These are phyloP conservation scores for Anaspis maculata DNA, from an alignment of 2,888 invertebrate species.

Conservation along the genomic window DNA sequence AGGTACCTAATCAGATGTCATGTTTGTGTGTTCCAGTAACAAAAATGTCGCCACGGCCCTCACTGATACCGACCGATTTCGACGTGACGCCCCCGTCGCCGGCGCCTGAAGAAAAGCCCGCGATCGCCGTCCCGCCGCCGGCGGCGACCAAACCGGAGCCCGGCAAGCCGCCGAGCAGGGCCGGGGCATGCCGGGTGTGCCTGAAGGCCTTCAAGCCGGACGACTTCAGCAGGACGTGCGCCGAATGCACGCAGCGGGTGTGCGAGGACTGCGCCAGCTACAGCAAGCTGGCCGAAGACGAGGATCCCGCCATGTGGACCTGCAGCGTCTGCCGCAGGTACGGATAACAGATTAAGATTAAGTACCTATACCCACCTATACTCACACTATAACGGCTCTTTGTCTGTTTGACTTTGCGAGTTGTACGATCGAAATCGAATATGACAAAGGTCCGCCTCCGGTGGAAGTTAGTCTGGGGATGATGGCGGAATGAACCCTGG, in stretches of 20 bases:
- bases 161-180: slow-evolving; percentile 66
- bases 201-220: slow-evolving; percentile 83
- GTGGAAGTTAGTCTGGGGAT: no score
- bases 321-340: slow-evolving; percentile 74
- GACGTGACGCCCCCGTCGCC: slow-evolving; percentile 27
- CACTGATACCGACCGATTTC: slow-evolving; percentile 47
- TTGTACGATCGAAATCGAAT: no score
- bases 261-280: slow-evolving; percentile 92
- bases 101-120: slow-evolving; percentile 41
- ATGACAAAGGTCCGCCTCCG: no score
- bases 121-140: slow-evolving; percentile 36
- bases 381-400: no score
- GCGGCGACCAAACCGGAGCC: slow-evolving; percentile 49
- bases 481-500: no score
- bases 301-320: slow-evolving; percentile 79
- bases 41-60: slow-evolving; percentile 62
- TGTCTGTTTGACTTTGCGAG: no score
- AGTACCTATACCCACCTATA: no score
- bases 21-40: slow-evolving; percentile 61
- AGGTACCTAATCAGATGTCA: no score
- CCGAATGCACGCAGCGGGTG: slow-evolving; percentile 79
- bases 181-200: slow-evolving; percentile 74
- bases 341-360: no score
- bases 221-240: slow-evolving; percentile 80
- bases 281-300: slow-evolving; percentile 74